Evolutionary conservation across 2,888 invertebrate species (phyloP).

Genomic region (Silvanus unidentatus): DNA sequence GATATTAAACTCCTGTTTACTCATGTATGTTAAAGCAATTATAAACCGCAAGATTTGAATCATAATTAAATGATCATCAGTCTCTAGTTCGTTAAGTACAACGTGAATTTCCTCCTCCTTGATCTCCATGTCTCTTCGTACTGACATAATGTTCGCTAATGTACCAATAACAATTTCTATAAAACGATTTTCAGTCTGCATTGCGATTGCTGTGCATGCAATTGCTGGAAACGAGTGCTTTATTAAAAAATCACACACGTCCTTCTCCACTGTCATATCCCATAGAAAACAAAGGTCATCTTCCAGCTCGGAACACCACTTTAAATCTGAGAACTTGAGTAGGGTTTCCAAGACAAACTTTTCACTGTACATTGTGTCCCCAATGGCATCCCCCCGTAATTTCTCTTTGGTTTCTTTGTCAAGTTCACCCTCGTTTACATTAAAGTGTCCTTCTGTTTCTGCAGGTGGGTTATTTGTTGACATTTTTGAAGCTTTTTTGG

Average conservation of each 20-base stretch:
- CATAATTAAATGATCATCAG: slow-evolving; percentile 65
- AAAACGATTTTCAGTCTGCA: slow-evolving; percentile 57
- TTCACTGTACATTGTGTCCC: slow-evolving; percentile 74
- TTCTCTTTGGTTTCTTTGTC: slow-evolving; percentile 45
- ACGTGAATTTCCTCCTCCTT: slow-evolving; percentile 51
- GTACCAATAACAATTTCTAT: slow-evolving; percentile 80
- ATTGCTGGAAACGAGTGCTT: slow-evolving; percentile 63
- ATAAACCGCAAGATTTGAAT: slow-evolving; percentile 68
- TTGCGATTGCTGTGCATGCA: slow-evolving; percentile 53
- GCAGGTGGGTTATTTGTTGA: too few species aligned
- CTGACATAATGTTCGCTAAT: slow-evolving; percentile 70
- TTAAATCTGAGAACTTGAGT: slow-evolving; percentile 56
- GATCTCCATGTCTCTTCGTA: slow-evolving; percentile 42
- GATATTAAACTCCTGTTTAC: slow-evolving; percentile 46
- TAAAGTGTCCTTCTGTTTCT: slow-evolving; percentile 5
- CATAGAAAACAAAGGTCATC: slow-evolving; percentile 71
- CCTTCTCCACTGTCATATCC: slow-evolving; percentile 79
- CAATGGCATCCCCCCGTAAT: slow-evolving; percentile 71
- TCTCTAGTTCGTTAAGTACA: slow-evolving; percentile 53
- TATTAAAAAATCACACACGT: slow-evolving; percentile 65
- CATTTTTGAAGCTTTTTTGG: too few species aligned
- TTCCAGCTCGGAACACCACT: slow-evolving; percentile 60
- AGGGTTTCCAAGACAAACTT: slow-evolving; percentile 66
- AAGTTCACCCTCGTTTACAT: slow-evolving; percentile 29
- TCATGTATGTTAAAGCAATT: slow-evolving; percentile 46